Base-by-base conservation (phyloP, 1,140 invertebrate species). In the Neodiprion fabricii region DNA sequence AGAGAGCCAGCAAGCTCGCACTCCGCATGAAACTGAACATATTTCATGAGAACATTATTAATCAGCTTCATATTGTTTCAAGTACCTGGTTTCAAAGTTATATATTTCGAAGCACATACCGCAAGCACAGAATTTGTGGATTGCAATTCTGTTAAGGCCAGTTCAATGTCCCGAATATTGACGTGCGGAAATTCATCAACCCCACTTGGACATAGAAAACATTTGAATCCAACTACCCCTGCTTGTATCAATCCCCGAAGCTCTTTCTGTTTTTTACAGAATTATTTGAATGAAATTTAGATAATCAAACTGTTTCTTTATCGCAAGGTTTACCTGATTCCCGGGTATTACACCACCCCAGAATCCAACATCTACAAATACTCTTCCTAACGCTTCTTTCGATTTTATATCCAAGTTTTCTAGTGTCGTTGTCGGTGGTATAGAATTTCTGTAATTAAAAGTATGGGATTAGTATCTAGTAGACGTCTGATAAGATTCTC, bases 181-280 rank as follows among this genome's bases (percentile, higher is more conserved):
- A 94, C 91, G 72, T 91, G 85, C 9, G 90, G 90, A 84, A 93
- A 93, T 80, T 93, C 92, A 8, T 92, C 90, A 0, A 92, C 90
- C 12, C 92, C 92, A 72, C 91, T 92, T 5, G 92, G 90, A 78
- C 91, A 92, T 7, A 95, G 84, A 73, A 94, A 94, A 82, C 93
- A 94, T 85, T 94, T 94, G 73, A 95, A 93, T 7, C 94, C 94
- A 9, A 93, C 90, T 0, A 94, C 92, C 17, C 93, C 94, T 66
- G 90, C 91, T 1, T 89, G 85, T 10, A 94, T 84, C 75, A 95
- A 85, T 48, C 90, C 85, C 67, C 83, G 81, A 48, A 95, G 81
- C 23, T 93, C 91, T 79, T 89, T 85, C 92, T 92, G 79, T 69
- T 72, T 14, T 71, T 23, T 14, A 76, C 48, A 69, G 11, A 48